phyloP scores from a whole-genome alignment of 2,113 vertebrate species.

The Eublepharis macularius region DNA sequence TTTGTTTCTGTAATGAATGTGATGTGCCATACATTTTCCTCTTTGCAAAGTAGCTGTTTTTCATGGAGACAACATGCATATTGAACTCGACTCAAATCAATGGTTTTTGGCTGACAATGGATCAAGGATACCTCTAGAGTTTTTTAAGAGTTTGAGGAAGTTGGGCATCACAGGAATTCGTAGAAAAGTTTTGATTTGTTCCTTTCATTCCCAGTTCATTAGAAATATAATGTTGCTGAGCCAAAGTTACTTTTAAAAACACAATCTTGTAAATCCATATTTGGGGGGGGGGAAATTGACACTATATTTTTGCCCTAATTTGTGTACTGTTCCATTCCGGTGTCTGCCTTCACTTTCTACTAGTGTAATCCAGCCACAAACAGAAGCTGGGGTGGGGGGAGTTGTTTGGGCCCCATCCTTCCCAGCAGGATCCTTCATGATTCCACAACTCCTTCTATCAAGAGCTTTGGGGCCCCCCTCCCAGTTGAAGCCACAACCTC shows the following conservation, averaged over 20 bases:
- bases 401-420: too few relatives aligned
- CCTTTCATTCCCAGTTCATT: not conserved
- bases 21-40: not conserved
- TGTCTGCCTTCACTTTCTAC: too few relatives aligned
- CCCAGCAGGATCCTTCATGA: too few relatives aligned
- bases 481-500: too few relatives aligned
- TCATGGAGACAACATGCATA: conserved; percentile 13
- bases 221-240: not conserved
- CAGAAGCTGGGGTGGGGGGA: too few relatives aligned
- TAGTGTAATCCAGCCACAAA: too few relatives aligned
- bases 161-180: not conserved
- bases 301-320: not conserved
- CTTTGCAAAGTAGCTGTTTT: not conserved
- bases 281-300: too few relatives aligned
- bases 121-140: conserved; percentile 14
- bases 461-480: too few relatives aligned
- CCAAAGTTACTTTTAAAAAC: not conserved
- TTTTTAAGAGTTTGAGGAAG: not conserved
- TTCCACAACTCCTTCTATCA: too few relatives aligned
- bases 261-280: not conserved
- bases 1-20: not conserved
- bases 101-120: not conserved
- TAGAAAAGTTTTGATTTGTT: not conserved
- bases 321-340: too few relatives aligned
- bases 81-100: not conserved